Evolutionary conservation across 2,888 invertebrate species (phyloP), one percentile per base, ranked within the genome.

Genomic region (Scaptomyza tumidula): DNA sequence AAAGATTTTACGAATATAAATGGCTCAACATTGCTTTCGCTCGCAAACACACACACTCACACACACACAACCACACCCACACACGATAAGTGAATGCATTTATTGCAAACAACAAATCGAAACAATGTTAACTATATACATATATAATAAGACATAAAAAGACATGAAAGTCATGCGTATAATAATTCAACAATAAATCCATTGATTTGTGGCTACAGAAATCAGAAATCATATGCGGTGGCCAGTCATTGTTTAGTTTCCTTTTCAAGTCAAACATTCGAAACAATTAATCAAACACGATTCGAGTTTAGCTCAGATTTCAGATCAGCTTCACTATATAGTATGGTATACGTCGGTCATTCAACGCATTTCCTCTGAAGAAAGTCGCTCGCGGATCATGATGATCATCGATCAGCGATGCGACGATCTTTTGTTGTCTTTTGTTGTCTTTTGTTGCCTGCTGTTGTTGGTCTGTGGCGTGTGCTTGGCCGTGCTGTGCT

Each of bases 281-380:
- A 44, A 62, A 55, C 79, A 79, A 76, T 75, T 78, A 78, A 79
- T 76, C 71, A 61, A 52, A 53, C 39, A 37, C 5, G 41, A 14
- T 55, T 63, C 54, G 9, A 48, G 65, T 24, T 46, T 11, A 52
- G 57, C 31, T 61, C 35, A 14, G 43, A 27, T 41, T 59, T 43
- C 9, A 11, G 27, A 43, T 70, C 48, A 37, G 55, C 33, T 41
- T 9, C 43, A 46, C 31, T 24, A 9, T 6, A 10, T 3, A 33
- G 10, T 16, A 9, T 2, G 14, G 6, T 39, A 39, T 7, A n/a
- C 6, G 9, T 44, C 64, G 68, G 68, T 73, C 44, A 58, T 55
- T 49, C 57, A 61, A 58, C 76, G 76, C 48, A 33, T 33, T 62
- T 19, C 24, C 19, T 29, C 3, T 7, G 43, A 77, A 65, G 75